Evolutionary conservation across 2,113 vertebrate species (phyloP), one percentile per base, ranked within the genome.

Genomic region (Malaclemys terrapin): DNA sequence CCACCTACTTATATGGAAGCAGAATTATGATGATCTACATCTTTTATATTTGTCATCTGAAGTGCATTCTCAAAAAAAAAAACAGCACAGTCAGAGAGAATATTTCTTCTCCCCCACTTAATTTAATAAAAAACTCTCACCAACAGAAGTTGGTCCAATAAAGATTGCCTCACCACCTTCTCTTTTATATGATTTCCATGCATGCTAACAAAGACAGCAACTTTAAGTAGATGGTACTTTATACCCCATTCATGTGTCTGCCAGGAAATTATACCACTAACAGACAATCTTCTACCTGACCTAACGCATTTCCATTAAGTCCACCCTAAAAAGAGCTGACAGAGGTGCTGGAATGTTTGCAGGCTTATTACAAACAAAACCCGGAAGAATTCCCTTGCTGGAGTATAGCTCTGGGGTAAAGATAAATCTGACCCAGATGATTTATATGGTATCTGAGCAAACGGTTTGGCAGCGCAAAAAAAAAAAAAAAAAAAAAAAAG

Each of bases 291-390:
- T 85, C 53, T 81, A 79, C 54, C 25, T 49, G 31, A 85, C 17
- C 29, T 38, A 87, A 53, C 25, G 84, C 93, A 72, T 3, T 53
- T n/a, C 42, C 5, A 88, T 19, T 38, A 54, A 49, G n/a, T 24
- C 72, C 47, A 25, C 3, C 47, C 0, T 27, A 24, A 79, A n/a
- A 72, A 17, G 14, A 20, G 20, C n/a, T 57, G 7, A 25, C 72
- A 42, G 8, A 72, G 65, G 84, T 49, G 72, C 92, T 95, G 95
- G 72, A 96, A 89, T 84, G 82, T 79, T 81, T 96, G 80, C 81
- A 88, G 87, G 56, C 35, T 2, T 0, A 89, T 5, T 86, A 38
- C 75, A 94, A 96, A 93, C 29, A 79, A 69, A 69, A 95, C 80
- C 53, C 79, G 13, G 3, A 93, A 93, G 38, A 22, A 85, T 19